Evolutionary conservation across 92 coral and sea anemone genomes (phyloP).

Genomic region (Porites evermanni): DNA sequence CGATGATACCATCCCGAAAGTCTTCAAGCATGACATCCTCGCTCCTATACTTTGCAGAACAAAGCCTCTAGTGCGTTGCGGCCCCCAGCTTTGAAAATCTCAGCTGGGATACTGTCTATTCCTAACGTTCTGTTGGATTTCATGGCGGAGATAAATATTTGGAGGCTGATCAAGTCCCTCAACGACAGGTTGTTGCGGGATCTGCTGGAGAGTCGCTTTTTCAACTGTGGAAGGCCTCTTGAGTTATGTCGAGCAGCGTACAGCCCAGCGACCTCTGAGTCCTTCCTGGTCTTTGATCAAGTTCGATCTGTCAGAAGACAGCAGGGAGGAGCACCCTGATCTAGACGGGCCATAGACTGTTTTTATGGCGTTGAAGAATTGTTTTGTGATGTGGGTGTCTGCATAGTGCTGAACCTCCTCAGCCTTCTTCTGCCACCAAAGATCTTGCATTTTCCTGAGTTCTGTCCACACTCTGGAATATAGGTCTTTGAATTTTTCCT

Average conservation of each 20-base stretch:
- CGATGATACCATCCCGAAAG: background rate
- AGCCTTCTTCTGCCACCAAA: constrained; percentile 39
- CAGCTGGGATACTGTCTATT: constrained; percentile 2
- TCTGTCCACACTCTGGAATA: background rate
- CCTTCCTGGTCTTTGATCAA: constrained; percentile 18
- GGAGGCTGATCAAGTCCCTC: constrained; percentile 22
- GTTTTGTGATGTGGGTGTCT: constrained; percentile 40
- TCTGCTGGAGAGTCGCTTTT: constrained; percentile 26
- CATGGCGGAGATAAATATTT: constrained; percentile 23
- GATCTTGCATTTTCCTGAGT: constrained; percentile 20
- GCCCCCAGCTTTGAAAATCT: background rate
- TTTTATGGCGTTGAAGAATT: constrained; percentile 31
- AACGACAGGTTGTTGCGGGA: constrained; percentile 34
- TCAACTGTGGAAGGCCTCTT: constrained; percentile 35
- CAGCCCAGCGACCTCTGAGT: background rate
- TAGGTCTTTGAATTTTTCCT: constrained; percentile 28
- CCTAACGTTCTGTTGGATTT: constrained; percentile 30
- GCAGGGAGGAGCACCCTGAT: constrained; percentile 31
- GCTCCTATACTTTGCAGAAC: background rate
- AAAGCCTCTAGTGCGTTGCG: background rate
- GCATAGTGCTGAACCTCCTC: constrained; percentile 39
- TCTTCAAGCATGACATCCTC: background rate
- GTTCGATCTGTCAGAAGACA: constrained; percentile 19
- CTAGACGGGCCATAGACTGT: constrained; percentile 34
- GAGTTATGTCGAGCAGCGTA: constrained; percentile 22